These are phyloP conservation scores for Lepus townsendii DNA, from an alignment of 2,797 vertebrate species.

Conservation along the genomic window DNA sequence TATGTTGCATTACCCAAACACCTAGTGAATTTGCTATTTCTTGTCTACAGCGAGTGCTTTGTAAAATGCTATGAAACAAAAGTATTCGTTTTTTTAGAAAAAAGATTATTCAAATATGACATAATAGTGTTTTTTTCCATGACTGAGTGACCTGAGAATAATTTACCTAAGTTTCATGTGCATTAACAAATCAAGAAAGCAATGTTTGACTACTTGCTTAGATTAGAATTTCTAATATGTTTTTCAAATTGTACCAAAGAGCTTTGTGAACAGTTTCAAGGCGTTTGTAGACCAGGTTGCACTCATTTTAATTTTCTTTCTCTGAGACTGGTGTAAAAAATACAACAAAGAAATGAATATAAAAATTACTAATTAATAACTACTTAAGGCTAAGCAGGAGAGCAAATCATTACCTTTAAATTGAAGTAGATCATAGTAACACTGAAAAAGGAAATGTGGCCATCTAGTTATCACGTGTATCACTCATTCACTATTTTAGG, in stretches of 20 bases:
- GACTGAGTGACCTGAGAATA: slow-evolving; percentile 7
- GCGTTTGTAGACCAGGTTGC: neutral
- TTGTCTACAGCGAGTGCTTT: too few relatives aligned
- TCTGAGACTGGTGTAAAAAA: neutral
- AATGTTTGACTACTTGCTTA: neutral
- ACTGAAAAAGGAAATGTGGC: neutral
- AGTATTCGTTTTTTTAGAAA: too few relatives aligned
- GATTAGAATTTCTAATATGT: slow-evolving; percentile 38
- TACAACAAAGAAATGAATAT: neutral
- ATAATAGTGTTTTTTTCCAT: neutral
- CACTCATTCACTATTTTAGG: neutral
- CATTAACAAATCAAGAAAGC: neutral
- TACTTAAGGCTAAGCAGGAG: slow-evolving; percentile 27
- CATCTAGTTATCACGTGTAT: neutral
- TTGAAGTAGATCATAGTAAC: slow-evolving; percentile 19
- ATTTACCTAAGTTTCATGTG: neutral
- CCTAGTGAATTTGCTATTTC: too few relatives aligned
- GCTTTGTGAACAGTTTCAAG: slow-evolving; percentile 31
- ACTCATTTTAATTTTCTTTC: neutral
- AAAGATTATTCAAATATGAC: too few relatives aligned
- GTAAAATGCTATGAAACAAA: too few relatives aligned
- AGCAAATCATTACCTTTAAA: slow-evolving; percentile 53
- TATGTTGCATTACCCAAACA: too few relatives aligned
- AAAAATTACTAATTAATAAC: neutral
- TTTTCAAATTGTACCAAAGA: slow-evolving; percentile 37